Base-by-base conservation (phyloP, 2,113 vertebrate species). In the Oenanthe oenanthe region DNA sequence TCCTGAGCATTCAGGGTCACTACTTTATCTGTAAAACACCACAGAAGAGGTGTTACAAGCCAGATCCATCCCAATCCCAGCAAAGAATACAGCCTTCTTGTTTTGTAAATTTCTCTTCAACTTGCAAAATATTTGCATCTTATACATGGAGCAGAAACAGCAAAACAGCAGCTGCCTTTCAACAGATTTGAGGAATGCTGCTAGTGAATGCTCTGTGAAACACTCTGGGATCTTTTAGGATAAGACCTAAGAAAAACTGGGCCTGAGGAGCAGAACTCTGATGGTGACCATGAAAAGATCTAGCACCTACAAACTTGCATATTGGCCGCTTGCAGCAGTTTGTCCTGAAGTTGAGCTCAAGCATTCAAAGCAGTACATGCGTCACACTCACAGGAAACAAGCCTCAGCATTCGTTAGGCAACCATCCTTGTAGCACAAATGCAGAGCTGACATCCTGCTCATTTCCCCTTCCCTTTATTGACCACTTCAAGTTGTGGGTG, bases 391-490 rank as follows among this genome's bases (percentile, higher is more conserved):
- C 63, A 93, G 95, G 94, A 96, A 96, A 92, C 19, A 6, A 94
- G 78, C 54, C 82, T 60, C 26, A 34, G 72, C 1, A 3, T 62
- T 63, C 2, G 2, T 97, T 95, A 95, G 89, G 93, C 90, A 97
- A 97, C 89, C 51, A 47, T 67, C 80, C 61, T 34, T 83, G 76
- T 25, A 75, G 81, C 58, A 87, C 77, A 81, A 74, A 57, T 86
- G 82, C 72, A 85, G 67, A 85, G 76, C 21, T 89, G 79, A 95
- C 58, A 1, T 89, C 36, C 79, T 88, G 81, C 65, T 89, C 72
- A 42, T 91, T 96, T 97, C 91, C 88, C 84, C 93, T 97, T 97
- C 83, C 85, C 87, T 92, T 78, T 81, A 85, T 2, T 63, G 79
- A 88, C 68, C 47, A 20, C 78, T 70, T 54, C 54, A 62, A 82